Conservation (phyloP, 1,140 invertebrate species). For the Saccostrea glomerata region DNA sequence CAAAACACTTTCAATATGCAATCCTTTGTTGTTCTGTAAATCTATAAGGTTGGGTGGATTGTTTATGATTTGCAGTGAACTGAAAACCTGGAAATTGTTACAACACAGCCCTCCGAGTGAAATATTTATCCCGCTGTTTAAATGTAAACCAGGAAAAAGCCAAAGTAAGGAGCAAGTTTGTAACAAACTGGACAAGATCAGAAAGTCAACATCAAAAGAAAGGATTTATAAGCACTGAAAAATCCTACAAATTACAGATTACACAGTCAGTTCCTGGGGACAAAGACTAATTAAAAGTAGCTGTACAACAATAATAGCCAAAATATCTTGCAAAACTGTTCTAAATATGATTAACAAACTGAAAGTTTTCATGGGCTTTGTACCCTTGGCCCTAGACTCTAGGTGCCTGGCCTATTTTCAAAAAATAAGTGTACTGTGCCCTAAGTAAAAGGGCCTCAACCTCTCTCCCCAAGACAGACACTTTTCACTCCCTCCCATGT, state of each 20-base stretch:
- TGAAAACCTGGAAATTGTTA: conserved; percentile 25
- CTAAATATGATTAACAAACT: too few species aligned
- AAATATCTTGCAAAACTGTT: too few species aligned
- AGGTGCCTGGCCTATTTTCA: too few species aligned
- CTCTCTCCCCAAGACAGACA: too few species aligned
- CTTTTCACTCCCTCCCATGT: too few species aligned
- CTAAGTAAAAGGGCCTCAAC: too few species aligned
- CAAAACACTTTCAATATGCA: conserved; percentile 14
- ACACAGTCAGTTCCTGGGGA: neutral
- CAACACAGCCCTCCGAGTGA: neutral
- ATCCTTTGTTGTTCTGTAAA: conserved; percentile 29
- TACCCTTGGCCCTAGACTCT: too few species aligned
- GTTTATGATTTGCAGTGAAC: conserved; percentile 15
- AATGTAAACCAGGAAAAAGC: neutral
- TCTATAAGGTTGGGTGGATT: conserved; percentile 7
- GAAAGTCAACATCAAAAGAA: conserved; percentile 29
- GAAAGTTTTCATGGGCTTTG: too few species aligned
- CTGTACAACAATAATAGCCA: too few species aligned
- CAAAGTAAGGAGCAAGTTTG: conserved; percentile 27
- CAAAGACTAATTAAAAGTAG: too few species aligned
- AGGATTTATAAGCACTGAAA: neutral
- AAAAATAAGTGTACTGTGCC: too few species aligned
- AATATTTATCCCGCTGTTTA: conserved; percentile 30
- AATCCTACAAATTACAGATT: neutral
- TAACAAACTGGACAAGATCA: neutral